These are phyloP conservation scores for Thamnophis sirtalis DNA, from an alignment of 2,113 vertebrate species.

Conservation along the genomic window DNA sequence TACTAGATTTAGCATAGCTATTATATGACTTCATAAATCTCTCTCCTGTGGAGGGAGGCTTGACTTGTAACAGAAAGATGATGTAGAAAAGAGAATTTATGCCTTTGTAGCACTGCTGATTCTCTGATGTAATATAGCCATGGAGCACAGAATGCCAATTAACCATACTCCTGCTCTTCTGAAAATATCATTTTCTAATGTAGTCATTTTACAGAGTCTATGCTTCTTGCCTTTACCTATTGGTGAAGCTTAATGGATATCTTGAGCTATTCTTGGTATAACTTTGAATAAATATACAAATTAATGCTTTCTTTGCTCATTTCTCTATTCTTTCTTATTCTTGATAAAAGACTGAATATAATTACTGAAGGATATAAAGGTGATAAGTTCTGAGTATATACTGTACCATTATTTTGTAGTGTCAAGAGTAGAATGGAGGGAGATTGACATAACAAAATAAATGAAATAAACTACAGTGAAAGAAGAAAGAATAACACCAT, in stretches of 20 bases:
- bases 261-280: neutral
- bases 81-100: neutral
- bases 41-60: neutral
- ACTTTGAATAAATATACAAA: neutral
- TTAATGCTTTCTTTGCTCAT: neutral
- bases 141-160: neutral
- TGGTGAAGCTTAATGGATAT: slow-evolving; percentile 11
- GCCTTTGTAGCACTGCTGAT: neutral
- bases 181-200: neutral
- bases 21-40: neutral
- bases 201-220: neutral
- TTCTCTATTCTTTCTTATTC: neutral
- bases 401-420: neutral
- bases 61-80: neutral
- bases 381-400: neutral
- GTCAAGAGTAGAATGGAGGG: neutral
- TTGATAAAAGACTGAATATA: neutral
- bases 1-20: neutral
- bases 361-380: neutral
- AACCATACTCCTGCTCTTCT: neutral
- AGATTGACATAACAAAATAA: neutral
- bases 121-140: neutral
- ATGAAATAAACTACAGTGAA: neutral
- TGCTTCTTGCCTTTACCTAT: neutral
- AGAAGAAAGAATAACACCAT: neutral